Conservation (phyloP, 2,113 vertebrate species). For the Passer domesticus region DNA sequence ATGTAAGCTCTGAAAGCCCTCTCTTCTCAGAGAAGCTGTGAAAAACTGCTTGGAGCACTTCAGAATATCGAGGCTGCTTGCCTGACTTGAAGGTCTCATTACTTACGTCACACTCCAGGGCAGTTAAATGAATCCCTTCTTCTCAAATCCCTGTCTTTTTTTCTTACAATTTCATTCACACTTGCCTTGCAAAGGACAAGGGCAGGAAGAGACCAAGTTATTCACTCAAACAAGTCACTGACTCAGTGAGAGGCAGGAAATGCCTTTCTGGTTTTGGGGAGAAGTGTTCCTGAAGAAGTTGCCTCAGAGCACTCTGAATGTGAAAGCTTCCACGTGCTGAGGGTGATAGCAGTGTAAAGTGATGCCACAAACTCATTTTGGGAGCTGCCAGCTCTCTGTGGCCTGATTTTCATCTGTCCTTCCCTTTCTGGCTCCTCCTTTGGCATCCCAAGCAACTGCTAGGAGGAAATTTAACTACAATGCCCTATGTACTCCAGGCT, state of each 20-base stretch:
- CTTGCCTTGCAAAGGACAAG: conserved; percentile 13
- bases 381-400: not conserved
- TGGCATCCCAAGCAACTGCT: not conserved
- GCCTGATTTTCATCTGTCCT: not conserved
- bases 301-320: not conserved
- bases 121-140: conserved; percentile 28
- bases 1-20: not conserved
- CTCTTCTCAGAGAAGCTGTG: not conserved
- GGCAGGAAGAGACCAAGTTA: not conserved
- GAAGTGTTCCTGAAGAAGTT: not conserved
- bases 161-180: not conserved
- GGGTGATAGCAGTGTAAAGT: not conserved
- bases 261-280: not conserved
- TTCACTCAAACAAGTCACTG: not conserved
- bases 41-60: not conserved
- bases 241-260: conserved; percentile 15
- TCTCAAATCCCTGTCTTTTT: not conserved
- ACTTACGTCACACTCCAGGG: not conserved
- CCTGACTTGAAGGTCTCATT: not conserved
- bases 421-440: not conserved
- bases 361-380: not conserved
- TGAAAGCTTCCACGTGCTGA: not conserved
- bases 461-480: not conserved
- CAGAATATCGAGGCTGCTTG: not conserved
- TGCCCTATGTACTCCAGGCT: not conserved